Evolutionary conservation across 1,140 invertebrate species (phyloP), one percentile per base, ranked within the genome.

Genomic region (Capitella teleta): DNA sequence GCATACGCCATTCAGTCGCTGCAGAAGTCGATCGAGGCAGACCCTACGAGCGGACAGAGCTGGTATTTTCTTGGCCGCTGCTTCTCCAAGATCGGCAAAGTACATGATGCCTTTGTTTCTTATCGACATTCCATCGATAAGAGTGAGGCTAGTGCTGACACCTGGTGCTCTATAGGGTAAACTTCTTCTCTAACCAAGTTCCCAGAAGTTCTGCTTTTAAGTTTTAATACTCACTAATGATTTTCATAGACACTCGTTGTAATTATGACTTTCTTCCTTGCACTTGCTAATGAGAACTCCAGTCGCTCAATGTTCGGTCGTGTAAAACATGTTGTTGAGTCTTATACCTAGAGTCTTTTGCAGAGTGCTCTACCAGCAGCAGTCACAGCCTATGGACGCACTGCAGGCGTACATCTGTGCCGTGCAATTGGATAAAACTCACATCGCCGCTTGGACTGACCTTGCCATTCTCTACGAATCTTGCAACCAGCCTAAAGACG

Each of bases 111-210:
- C 8, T 98, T 99, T 76, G 82, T 96, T 57, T 92, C 93, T 2
- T 99, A 98, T 70, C 80, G 94, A 57, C 93, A 93, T 68, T 96
- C 91, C 1, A 95, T 98, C n/a, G 95, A 98, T 75, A 98, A 98
- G 71, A 91, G 87, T 19, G 95, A 98, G 77, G 90, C 91, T 37
- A 98, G 97, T 76, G 93, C 94, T n/a, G 94, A 99, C 68, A 98
- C 94, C 3, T 99, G 96, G 96, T 98, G 94, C 58, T 97, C 93
- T 32, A 98, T 99, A 76, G 96, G 95, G 87, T 89, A 74, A 76
- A 75, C 69, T 8, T 5, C 47, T 46, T 36, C 23, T 49, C 25
- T 5, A 49, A 3, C 12, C 21, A 23, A 12, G 19, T 43, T 19
- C 36, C 36, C 36, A 18, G n/a, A 18, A 8, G 8, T 18, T n/a